These are phyloP conservation scores for Pipra filicauda DNA, from an alignment of 2,113 vertebrate species.

Conservation along the genomic window DNA sequence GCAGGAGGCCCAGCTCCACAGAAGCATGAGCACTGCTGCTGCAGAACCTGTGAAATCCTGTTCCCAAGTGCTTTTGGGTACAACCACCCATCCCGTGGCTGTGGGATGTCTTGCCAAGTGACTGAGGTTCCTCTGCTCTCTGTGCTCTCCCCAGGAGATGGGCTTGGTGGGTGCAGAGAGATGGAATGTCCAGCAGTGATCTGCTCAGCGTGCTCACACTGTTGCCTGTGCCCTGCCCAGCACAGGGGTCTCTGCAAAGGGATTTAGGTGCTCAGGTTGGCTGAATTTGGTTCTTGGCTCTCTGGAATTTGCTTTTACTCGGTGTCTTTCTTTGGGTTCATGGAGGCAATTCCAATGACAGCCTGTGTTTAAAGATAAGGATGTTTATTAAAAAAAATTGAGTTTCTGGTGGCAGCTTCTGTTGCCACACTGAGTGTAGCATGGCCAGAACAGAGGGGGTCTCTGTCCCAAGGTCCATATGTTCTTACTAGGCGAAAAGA, in stretches of 20 bases:
- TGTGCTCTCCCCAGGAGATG: neutral
- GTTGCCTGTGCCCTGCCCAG: neutral
- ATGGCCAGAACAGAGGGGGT: neutral
- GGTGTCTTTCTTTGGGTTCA: neutral
- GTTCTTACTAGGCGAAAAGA: neutral
- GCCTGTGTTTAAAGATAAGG: neutral
- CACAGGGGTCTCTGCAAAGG: neutral
- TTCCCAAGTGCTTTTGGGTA: neutral
- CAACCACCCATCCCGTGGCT: rapidly evolving
- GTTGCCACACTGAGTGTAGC: neutral
- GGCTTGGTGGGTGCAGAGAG: neutral
- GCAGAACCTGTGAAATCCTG: neutral
- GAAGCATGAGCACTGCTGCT: neutral
- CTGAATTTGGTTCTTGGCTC: neutral
- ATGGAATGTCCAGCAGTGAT: rapidly evolving
- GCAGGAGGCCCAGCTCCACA: neutral
- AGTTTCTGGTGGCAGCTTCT: neutral
- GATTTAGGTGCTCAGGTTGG: neutral
- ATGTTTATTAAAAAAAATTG: neutral
- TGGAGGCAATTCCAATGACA: neutral
- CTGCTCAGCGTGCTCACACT: rapidly evolving
- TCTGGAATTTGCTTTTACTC: neutral
- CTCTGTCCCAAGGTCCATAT: neutral
- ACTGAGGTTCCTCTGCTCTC: neutral
- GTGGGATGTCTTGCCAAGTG: neutral